Conservation (phyloP, 2,113 vertebrate genomes). For the Sitta europaea region DNA sequence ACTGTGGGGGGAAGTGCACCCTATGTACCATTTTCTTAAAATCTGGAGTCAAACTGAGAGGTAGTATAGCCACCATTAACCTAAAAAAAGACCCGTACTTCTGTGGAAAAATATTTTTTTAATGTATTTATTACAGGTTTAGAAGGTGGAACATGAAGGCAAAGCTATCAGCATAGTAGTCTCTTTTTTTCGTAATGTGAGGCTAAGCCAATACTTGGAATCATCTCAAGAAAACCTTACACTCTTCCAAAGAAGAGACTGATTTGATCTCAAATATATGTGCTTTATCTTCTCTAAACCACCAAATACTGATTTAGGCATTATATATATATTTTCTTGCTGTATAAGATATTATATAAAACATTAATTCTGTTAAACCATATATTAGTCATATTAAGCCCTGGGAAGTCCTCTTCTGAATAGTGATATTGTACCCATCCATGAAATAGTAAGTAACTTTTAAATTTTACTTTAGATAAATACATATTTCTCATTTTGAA, state of each 20-base stretch:
- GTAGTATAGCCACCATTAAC: neutral
- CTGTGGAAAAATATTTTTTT: neutral
- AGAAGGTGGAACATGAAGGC: neutral
- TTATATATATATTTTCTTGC: neutral
- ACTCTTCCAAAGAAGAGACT: neutral
- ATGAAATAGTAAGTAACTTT: neutral
- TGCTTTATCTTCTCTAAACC: neutral
- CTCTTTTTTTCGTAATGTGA: neutral
- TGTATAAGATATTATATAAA: neutral
- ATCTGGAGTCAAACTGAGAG: neutral
- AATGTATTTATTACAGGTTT: neutral
- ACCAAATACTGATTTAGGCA: constrained; percentile 26
- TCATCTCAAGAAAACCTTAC: neutral
- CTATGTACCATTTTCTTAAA: neutral
- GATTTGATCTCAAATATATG: neutral
- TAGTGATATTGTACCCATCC: neutral
- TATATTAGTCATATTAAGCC: neutral
- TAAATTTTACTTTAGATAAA: neutral
- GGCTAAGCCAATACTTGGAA: neutral
- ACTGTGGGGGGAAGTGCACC: neutral
- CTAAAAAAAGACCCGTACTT: neutral
- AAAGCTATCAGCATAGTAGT: neutral
- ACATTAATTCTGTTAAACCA: neutral
- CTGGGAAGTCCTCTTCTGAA: neutral
- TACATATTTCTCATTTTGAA: neutral